Evolutionary conservation across 2,888 invertebrate species (phyloP).

Genomic region (Amblyjoppa fuscipennis): DNA sequence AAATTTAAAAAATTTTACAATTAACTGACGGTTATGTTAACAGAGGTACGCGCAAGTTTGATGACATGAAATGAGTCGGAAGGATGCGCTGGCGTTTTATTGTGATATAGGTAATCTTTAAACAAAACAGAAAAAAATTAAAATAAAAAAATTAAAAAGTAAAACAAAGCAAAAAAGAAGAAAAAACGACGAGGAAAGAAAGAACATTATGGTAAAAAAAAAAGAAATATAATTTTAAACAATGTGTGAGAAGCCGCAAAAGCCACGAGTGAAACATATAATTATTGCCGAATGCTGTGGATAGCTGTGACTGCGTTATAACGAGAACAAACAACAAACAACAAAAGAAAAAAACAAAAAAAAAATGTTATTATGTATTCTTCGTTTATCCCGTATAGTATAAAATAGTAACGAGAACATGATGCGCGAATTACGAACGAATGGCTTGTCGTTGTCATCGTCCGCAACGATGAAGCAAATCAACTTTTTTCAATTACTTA

Average conservation of each 20-base stretch:
- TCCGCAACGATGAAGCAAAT: slow-evolving; percentile 20
- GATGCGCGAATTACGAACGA: slow-evolving; percentile 33
- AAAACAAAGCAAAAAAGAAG: slow-evolving; percentile 55
- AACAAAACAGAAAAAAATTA: slow-evolving; percentile 36
- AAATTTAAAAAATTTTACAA: slow-evolving; percentile 42
- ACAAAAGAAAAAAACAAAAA: slow-evolving; percentile 64
- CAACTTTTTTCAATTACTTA: slow-evolving; percentile 35
- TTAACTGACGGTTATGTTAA: slow-evolving; percentile 54
- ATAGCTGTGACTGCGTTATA: slow-evolving; percentile 78
- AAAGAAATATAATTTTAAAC: slow-evolving; percentile 26
- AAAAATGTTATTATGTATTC: slow-evolving; percentile 71
- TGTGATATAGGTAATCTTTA: slow-evolving; percentile 82
- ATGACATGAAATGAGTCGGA: slow-evolving; percentile 71
- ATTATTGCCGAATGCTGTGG: slow-evolving; percentile 78
- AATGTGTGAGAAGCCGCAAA: slow-evolving; percentile 33
- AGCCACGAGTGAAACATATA: slow-evolving; percentile 75
- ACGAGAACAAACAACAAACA: slow-evolving; percentile 49
- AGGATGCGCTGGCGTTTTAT: slow-evolving; percentile 81
- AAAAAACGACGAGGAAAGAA: slow-evolving; percentile 45
- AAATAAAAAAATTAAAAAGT: slow-evolving; percentile 27
- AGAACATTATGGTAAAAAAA: slow-evolving; percentile 24
- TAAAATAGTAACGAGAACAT: slow-evolving; percentile 27
- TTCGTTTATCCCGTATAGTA: slow-evolving; percentile 68
- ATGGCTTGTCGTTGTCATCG: slow-evolving; percentile 41
- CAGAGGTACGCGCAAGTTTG: slow-evolving; percentile 70